These are phyloP conservation scores for Heliothis virescens DNA, from an alignment of 1,140 invertebrate genomes.

Conservation along the genomic window DNA sequence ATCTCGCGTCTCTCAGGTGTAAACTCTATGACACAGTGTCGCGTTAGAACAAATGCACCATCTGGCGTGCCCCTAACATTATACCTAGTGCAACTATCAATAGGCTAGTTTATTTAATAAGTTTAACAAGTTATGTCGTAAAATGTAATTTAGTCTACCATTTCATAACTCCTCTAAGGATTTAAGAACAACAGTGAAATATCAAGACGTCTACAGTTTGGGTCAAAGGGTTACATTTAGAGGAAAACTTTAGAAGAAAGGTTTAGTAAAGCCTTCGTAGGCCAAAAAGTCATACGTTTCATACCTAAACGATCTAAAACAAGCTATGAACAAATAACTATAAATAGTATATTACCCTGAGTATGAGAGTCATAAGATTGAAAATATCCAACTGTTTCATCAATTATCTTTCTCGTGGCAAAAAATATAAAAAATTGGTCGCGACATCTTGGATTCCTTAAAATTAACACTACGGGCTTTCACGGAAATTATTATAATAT, in stretches of 20 bases:
- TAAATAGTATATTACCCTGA: constrained; percentile 77
- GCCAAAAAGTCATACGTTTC: constrained; percentile 78
- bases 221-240: constrained; percentile 39
- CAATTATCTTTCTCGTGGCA: constrained; percentile 50
- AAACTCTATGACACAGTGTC: not conserved
- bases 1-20: constrained; percentile 5
- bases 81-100: constrained; percentile 71
- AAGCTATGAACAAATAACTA: constrained; percentile 76
- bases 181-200: constrained; percentile 65
- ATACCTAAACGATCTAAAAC: constrained; percentile 72
- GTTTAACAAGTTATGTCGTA: constrained; percentile 65
- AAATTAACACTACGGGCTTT: constrained; percentile 73
- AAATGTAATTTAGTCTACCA: constrained; percentile 44
- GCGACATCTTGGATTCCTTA: constrained; percentile 68
- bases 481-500: constrained; percentile 64
- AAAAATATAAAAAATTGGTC: constrained; percentile 80
- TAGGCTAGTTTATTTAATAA: constrained; percentile 68
- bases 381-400: constrained; percentile 65
- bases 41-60: constrained; percentile 48
- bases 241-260: constrained; percentile 34
- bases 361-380: constrained; percentile 83
- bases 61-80: constrained; percentile 52
- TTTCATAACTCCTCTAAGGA: constrained; percentile 50
- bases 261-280: constrained; percentile 63
- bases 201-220: constrained; percentile 40